Conservation (phyloP, 2,113 vertebrate genomes). For the Marmota flaviventris region DNA sequence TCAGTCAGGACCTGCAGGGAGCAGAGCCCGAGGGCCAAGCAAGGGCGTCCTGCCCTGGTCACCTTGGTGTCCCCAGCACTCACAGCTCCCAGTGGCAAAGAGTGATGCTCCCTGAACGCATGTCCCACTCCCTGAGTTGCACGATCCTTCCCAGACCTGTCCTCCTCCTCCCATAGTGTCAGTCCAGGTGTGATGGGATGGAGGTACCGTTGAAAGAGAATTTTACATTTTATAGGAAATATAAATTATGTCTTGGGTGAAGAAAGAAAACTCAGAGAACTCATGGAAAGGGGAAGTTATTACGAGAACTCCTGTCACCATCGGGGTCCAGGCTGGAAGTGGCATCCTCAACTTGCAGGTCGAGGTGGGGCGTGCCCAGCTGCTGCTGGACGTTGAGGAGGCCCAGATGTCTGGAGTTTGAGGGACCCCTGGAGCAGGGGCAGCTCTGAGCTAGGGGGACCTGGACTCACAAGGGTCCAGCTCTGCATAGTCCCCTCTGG, state of each 20-base stretch:
- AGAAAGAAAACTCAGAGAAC: neutral
- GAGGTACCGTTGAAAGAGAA: neutral
- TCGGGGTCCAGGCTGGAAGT: neutral
- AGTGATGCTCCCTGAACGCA: too few species aligned
- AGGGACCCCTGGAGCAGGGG: too few species aligned
- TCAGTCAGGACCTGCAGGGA: neutral
- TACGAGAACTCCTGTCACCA: accelerated
- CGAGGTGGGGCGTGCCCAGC: accelerated
- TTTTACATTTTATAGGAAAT: neutral
- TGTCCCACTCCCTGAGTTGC: accelerated
- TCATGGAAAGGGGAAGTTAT: too few species aligned
- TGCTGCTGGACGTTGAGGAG: accelerated
- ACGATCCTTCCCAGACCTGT: too few species aligned
- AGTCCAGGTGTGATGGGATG: neutral
- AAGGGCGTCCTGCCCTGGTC: accelerated
- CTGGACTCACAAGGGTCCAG: neutral
- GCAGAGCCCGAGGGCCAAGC: neutral
- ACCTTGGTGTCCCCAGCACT: neutral
- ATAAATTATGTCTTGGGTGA: neutral
- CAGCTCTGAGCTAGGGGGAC: neutral
- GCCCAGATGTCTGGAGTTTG: accelerated
- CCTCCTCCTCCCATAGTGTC: neutral
- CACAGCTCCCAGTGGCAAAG: neutral
- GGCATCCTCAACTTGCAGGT: neutral
- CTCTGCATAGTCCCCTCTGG: too few species aligned